Conservation (phyloP, 2,888 invertebrate genomes). For the Therioaphis trifolii region DNA sequence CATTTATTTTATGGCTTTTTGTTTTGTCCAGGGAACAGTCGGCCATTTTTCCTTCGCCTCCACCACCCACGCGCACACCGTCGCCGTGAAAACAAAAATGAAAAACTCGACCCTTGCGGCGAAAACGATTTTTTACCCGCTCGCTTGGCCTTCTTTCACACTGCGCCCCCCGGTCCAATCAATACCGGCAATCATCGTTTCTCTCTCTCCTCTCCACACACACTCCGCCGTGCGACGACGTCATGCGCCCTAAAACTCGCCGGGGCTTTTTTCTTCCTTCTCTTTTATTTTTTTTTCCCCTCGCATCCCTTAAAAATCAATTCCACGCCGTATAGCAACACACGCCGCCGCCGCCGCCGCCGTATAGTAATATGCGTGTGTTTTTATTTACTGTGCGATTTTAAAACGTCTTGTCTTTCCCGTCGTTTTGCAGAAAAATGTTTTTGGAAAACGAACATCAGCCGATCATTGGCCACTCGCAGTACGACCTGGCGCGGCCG, state of each 20-base stretch:
- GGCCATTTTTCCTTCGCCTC: constrained; percentile 59
- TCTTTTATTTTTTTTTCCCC: constrained; percentile 15
- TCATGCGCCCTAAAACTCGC: constrained; percentile 56
- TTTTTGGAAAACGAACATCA: constrained; percentile 61
- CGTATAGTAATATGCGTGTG: neutral
- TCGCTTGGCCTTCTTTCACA: constrained; percentile 62
- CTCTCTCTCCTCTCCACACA: constrained; percentile 31
- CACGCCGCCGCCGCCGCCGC: neutral
- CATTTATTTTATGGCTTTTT: constrained; percentile 63
- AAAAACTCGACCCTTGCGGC: constrained; percentile 62
- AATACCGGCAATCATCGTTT: constrained; percentile 62
- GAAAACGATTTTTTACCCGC: constrained; percentile 63
- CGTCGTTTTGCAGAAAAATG: constrained; percentile 51
- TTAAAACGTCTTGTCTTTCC: neutral
- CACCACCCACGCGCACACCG: constrained; percentile 2
- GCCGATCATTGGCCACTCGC: constrained; percentile 39
- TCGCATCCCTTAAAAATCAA: constrained; percentile 56
- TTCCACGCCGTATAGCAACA: constrained; percentile 1
- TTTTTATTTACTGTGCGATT: neutral
- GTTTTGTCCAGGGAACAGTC: constrained; percentile 62
- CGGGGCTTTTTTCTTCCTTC: constrained; percentile 29
- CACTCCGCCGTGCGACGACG: constrained; percentile 8
- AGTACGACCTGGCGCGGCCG: constrained; percentile 35
- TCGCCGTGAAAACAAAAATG: constrained; percentile 60
- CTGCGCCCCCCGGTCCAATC: constrained; percentile 60